These are phyloP conservation scores for Cichlasoma orientale DNA, from an alignment of 2,797 vertebrate species.

Conservation along the genomic window DNA sequence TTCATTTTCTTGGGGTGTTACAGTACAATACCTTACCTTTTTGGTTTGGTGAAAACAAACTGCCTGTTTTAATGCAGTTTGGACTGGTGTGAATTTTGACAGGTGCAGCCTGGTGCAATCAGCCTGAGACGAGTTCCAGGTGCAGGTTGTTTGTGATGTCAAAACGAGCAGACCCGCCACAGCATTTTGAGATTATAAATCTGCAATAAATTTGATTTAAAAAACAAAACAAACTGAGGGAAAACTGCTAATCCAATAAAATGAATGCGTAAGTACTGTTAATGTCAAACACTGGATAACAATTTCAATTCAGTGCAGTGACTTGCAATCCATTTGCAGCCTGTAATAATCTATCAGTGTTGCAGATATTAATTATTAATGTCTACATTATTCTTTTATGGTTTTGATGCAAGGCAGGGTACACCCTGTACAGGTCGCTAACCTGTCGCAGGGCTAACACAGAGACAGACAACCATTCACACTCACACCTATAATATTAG, in stretches of 20 bases:
- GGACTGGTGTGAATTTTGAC: not conserved
- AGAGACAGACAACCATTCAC: too few relatives aligned
- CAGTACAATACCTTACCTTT: not conserved
- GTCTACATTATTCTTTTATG: not conserved
- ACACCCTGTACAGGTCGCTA: too few relatives aligned
- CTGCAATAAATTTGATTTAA: not conserved
- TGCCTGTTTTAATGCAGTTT: not conserved
- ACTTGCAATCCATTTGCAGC: not conserved
- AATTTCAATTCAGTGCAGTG: not conserved
- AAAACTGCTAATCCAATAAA: not conserved
- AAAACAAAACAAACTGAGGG: not conserved
- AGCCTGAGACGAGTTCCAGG: accelerated
- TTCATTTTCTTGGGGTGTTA: not conserved
- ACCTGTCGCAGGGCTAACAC: too few relatives aligned
- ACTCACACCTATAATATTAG: too few relatives aligned
- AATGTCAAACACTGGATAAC: not conserved
- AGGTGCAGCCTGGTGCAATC: not conserved
- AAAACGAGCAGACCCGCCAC: accelerated
- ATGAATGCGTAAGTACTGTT: not conserved
- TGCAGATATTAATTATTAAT: not conserved
- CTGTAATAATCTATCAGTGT: not conserved
- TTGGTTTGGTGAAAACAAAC: accelerated
- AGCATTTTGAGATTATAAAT: not conserved
- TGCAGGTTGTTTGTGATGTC: not conserved
- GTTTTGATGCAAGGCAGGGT: too few relatives aligned